A percentile compares a stretch with the other conserved stretches of the same genome.
phyloP scores from a whole-genome alignment of 2,797 vertebrate species.

The Harpagifer antarcticus region DNA sequence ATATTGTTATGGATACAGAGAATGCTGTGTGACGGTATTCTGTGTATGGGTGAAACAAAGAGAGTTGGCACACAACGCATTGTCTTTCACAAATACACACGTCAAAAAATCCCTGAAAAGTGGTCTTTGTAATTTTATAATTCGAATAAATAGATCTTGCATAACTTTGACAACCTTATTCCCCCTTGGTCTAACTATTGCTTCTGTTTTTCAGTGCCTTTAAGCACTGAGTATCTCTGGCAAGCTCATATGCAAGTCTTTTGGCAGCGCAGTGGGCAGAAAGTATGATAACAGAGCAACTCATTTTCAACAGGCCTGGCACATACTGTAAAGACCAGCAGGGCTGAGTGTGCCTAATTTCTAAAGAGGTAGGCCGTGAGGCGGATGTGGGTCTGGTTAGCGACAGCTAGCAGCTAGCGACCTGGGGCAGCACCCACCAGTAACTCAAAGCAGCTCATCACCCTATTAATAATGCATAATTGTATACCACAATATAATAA shows the following conservation, averaged over 20 bases:
- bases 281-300: conserved; percentile 36
- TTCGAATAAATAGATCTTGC: conserved; percentile 39
- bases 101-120: background rate
- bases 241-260: background rate
- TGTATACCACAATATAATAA: too few species aligned
- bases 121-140: background rate
- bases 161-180: conserved; percentile 33
- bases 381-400: too few species aligned
- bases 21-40: conserved; percentile 39
- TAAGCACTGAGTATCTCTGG: too few species aligned
- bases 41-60: conserved; percentile 35
- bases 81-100: conserved; percentile 13
- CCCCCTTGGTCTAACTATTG: conserved; percentile 8
- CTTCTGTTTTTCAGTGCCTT: conserved; percentile 17
- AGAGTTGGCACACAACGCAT: conserved; percentile 24
- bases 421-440: too few species aligned
- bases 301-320: background rate
- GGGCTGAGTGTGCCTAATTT: too few species aligned
- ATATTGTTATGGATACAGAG: conserved; percentile 62
- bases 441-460: too few species aligned
- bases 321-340: background rate
- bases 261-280: conserved; percentile 53
- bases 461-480: too few species aligned
- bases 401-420: too few species aligned
- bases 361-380: too few species aligned